A percentile compares a stretch with the other conserved stretches of the same genome.
Evolutionary conservation across 2,797 vertebrate genomes (phyloP).

Genomic region (Sebastes iracundus): DNA sequence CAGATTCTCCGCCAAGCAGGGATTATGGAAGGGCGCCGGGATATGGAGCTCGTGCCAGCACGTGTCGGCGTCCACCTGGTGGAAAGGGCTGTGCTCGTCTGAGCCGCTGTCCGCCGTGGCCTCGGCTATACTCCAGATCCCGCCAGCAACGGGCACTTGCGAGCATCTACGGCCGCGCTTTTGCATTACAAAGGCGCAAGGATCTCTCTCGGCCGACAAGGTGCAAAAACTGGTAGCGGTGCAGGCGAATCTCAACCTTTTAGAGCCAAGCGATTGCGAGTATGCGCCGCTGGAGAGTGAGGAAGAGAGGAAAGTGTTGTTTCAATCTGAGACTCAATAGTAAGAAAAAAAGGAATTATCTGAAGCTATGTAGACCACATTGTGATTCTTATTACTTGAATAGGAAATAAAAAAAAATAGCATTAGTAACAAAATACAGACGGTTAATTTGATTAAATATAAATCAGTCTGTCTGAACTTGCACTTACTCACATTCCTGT

Average conservation of each 20-base stretch:
- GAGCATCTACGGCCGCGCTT: conserved; percentile 27
- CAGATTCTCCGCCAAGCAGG: conserved; percentile 64
- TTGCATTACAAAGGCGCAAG: not conserved
- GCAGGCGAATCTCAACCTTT: conserved; percentile 48
- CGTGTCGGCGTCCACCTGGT: conserved; percentile 59
- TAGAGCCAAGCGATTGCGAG: conserved; percentile 44
- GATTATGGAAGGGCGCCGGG: conserved; percentile 49
- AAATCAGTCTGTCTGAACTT: not conserved
- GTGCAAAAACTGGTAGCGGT: conserved; percentile 49
- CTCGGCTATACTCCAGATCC: conserved; percentile 62
- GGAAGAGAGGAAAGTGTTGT: conserved; percentile 45
- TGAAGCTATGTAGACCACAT: not conserved
- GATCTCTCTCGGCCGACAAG: conserved; percentile 28
- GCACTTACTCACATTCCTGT: not conserved
- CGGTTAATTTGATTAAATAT: not conserved
- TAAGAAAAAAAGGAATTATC: not conserved
- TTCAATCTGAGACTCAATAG: conserved; percentile 37
- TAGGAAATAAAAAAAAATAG: not conserved
- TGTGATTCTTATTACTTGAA: not conserved
- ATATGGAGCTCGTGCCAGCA: conserved; percentile 69
- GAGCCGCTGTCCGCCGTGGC: conserved; percentile 62
- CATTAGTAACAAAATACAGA: not conserved
- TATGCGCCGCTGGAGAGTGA: conserved; percentile 33
- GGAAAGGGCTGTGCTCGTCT: conserved; percentile 66
- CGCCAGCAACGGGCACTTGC: conserved; percentile 43